A percentile compares a stretch with the other conserved stretches of the same genome.
Conservation (phyloP, 2,888 invertebrate genomes). For the Dynastes hyllus region DNA sequence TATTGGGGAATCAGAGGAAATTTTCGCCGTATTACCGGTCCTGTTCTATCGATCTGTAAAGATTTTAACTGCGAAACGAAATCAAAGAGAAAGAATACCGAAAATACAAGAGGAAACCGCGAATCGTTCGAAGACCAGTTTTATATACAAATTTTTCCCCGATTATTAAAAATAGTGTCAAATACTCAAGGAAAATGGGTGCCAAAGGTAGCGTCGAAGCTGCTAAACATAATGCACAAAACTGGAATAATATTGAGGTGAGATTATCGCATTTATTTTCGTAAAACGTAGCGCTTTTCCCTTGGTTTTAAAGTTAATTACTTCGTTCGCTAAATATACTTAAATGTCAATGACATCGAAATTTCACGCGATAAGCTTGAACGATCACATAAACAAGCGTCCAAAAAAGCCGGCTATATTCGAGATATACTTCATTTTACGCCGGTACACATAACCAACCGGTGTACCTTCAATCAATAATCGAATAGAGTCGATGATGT, state of each 20-base stretch:
- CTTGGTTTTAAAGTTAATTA: not conserved
- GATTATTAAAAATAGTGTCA: conserved; percentile 10
- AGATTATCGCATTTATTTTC: conserved; percentile 64
- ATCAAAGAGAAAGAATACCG: not conserved
- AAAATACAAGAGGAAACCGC: not conserved
- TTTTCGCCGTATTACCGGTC: conserved; percentile 13
- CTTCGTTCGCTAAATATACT: not conserved
- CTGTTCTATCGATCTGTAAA: conserved; percentile 23
- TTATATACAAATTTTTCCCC: not conserved
- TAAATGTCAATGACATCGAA: conserved; percentile 2
- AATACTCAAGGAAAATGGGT: conserved; percentile 75
- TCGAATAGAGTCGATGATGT: conserved; percentile 24
- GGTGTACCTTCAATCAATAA: conserved; percentile 19
- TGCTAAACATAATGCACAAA: conserved; percentile 86
- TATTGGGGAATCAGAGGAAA: not conserved
- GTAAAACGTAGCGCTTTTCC: not conserved
- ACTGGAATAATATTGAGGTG: conserved; percentile 88
- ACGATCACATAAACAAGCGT: not conserved
- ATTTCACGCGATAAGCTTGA: not conserved
- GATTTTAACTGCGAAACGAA: conserved; percentile 23
- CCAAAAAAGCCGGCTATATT: conserved; percentile 14
- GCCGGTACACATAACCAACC: not conserved
- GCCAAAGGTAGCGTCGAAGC: conserved; percentile 89
- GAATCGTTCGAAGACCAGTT: not conserved
- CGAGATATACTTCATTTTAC: not conserved